Percentiles rank a stretch among this genome's conserved stretches.
Evolutionary conservation across 2,113 vertebrate species (phyloP).

Genomic region (Aleadryas rufinucha): DNA sequence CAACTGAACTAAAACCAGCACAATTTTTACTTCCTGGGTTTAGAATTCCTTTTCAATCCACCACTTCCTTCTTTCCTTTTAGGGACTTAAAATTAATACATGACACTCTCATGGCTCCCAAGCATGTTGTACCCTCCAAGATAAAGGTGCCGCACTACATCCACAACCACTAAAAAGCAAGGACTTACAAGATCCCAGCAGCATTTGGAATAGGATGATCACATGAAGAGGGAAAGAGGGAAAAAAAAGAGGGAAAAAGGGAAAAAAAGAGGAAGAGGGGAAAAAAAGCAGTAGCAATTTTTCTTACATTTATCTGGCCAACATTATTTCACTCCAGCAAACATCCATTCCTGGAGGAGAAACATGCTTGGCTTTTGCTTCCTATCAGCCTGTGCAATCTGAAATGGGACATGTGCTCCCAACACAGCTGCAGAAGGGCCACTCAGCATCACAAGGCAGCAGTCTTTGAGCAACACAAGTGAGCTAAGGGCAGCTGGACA

Average conservation of each 20-base stretch:
- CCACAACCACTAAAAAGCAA: neutral
- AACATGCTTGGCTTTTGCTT: neutral
- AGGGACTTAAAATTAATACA: neutral
- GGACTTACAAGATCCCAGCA: neutral
- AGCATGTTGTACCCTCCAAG: neutral
- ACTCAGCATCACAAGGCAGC: neutral
- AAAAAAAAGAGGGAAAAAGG: neutral
- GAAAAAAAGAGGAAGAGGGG: neutral
- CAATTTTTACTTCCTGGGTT: neutral
- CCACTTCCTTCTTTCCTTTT: neutral
- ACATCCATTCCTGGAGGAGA: neutral
- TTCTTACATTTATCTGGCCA: neutral
- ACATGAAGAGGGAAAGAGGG: neutral
- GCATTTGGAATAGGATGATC: neutral
- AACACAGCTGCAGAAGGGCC: neutral
- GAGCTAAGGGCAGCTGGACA: neutral
- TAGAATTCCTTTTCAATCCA: neutral
- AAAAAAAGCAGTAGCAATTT: neutral
- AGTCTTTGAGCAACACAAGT: neutral
- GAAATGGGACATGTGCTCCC: neutral
- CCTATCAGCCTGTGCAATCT: neutral
- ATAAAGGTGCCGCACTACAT: neutral
- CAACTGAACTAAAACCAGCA: neutral
- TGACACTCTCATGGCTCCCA: neutral
- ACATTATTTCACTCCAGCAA: neutral